Conservation (phyloP, 2,888 invertebrate genomes). For the Dexiosoma caninum region DNA sequence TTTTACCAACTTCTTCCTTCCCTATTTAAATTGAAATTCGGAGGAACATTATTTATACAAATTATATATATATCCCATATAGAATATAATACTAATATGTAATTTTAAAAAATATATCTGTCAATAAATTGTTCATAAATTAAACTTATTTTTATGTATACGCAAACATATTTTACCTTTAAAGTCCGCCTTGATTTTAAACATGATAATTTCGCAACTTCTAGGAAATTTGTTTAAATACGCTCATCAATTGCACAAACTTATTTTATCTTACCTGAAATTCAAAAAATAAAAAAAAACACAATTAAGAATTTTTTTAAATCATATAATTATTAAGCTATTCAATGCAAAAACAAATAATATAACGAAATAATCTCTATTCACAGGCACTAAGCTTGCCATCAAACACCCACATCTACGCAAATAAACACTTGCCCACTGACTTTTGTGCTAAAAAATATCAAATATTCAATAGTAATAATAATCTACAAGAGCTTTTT, state of each 20-base stretch:
- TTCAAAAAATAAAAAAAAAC: not conserved
- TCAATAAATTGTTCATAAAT: no score
- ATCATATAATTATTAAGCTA: not conserved
- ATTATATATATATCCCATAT: no score
- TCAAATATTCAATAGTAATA: not conserved
- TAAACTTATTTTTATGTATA: no score
- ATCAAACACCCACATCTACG: not conserved
- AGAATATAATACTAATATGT: no score
- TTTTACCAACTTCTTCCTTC: no score
- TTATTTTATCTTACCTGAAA: constrained; percentile 13
- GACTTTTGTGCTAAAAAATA: not conserved
- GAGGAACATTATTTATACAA: no score
- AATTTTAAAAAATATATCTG: no score
- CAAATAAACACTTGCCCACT: not conserved
- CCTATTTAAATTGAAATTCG: no score
- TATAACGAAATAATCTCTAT: not conserved
- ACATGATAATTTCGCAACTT: not conserved
- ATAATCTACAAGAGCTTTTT: not conserved
- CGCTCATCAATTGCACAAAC: not conserved
- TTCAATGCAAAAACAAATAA: not conserved
- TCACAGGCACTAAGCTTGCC: not conserved
- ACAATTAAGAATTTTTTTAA: not conserved
- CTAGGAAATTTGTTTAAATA: not conserved
- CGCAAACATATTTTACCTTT: not conserved
- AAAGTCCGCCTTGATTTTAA: not conserved